Evolutionary conservation across 2,113 vertebrate species (phyloP).

Genomic region (Lepidothrix coronata): DNA sequence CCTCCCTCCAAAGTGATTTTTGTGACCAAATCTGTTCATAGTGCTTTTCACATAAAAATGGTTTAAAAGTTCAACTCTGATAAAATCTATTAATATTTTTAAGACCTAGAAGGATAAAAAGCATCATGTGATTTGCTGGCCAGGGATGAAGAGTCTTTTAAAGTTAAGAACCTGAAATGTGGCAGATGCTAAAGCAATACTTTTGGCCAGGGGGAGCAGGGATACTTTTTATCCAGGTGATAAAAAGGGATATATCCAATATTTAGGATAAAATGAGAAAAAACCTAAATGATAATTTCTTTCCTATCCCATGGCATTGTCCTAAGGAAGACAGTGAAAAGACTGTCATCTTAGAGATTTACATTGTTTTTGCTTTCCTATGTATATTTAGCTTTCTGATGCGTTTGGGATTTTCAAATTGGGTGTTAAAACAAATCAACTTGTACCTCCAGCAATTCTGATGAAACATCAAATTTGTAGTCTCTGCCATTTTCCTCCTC

Average conservation of each 20-base stretch:
- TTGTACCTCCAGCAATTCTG: slow-evolving; percentile 93
- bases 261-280: background rate
- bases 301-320: background rate
- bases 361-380: background rate
- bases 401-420: background rate
- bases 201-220: background rate
- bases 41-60: background rate
- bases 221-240: background rate
- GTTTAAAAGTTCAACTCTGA: background rate
- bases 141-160: background rate
- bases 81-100: background rate
- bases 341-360: background rate
- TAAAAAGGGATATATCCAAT: background rate
- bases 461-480: slow-evolving; percentile 95
- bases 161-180: background rate
- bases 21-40: background rate
- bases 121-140: background rate
- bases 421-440: slow-evolving; percentile 48
- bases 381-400: background rate
- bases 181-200: background rate
- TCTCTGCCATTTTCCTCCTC: slow-evolving; percentile 96
- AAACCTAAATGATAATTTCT: background rate
- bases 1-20: background rate
- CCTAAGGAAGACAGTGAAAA: background rate
- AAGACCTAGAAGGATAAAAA: background rate